Evolutionary conservation across 2,113 vertebrate genomes (phyloP).

Genomic region (Clinocottus analis): DNA sequence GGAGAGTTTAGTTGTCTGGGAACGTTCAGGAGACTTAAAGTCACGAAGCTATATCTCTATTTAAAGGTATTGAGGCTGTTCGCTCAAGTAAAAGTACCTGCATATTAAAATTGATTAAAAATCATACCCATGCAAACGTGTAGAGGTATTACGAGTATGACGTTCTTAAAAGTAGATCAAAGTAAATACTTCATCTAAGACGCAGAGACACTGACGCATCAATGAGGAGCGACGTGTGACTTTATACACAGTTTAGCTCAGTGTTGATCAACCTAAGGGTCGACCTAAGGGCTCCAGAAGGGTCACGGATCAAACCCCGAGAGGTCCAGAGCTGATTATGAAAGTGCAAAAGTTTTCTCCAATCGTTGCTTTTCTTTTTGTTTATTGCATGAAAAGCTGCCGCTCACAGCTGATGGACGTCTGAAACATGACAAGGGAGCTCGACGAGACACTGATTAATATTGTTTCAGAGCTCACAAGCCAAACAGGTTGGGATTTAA

Average conservation of each 20-base stretch:
- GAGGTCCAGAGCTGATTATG: not conserved
- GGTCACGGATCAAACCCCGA: not conserved
- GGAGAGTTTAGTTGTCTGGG: not conserved
- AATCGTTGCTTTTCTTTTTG: not conserved
- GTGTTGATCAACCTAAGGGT: not conserved
- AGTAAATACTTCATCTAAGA: no score
- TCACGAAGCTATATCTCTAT: not conserved
- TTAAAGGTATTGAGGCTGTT: not conserved
- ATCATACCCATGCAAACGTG: not conserved
- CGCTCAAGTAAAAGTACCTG: not conserved
- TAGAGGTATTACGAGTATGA: not conserved
- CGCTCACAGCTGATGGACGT: not conserved
- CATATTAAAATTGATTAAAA: not conserved
- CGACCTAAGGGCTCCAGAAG: not conserved
- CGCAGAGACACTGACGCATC: no score
- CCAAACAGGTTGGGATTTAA: no score
- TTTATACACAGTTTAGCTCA: no score
- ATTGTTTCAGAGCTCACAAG: not conserved
- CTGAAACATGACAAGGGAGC: not conserved
- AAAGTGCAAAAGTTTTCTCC: not conserved
- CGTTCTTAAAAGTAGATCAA: no score
- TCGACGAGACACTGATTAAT: not conserved
- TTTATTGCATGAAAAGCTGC: not conserved
- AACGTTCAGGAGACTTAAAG: not conserved
- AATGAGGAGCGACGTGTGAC: no score